Conservation (phyloP, 2,888 invertebrate genomes). For the Brenthis ino region DNA sequence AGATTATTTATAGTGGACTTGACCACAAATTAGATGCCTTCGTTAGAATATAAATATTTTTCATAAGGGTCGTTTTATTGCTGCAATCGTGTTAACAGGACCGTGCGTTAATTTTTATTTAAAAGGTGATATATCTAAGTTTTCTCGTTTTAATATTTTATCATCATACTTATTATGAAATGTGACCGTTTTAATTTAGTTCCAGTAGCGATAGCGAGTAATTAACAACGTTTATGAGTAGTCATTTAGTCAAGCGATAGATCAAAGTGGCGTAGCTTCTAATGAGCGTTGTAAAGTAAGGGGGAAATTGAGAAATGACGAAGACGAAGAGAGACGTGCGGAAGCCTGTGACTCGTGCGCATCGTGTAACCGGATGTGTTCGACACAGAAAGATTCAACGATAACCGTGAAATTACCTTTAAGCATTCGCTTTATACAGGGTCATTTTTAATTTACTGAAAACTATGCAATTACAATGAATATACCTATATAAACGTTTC, state of each 20-base stretch:
- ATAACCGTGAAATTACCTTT: conserved; percentile 32
- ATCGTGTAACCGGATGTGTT: conserved; percentile 41
- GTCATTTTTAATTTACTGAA: not conserved
- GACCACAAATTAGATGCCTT: conserved; percentile 50
- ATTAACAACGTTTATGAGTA: conserved; percentile 41
- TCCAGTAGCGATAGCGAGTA: conserved; percentile 32
- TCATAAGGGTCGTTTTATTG: conserved; percentile 9
- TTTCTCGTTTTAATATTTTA: conserved; percentile 24
- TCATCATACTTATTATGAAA: conserved; percentile 24
- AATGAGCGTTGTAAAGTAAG: conserved; percentile 44
- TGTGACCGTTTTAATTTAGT: conserved; percentile 22
- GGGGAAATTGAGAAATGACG: conserved; percentile 37
- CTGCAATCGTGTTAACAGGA: not conserved
- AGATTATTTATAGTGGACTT: conserved; percentile 68
- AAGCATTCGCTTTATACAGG: not conserved
- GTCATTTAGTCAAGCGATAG: conserved; percentile 38
- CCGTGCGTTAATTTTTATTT: not conserved
- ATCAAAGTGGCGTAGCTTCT: conserved; percentile 45
- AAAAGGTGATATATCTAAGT: not conserved
- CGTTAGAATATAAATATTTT: not conserved
- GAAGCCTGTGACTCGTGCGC: conserved; percentile 39
- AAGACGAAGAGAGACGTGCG: conserved; percentile 41
- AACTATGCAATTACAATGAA: not conserved
- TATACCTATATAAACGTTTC: not conserved
- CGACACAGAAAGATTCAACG: conserved; percentile 29